Conservation (phyloP, 1,140 invertebrate species). For the Lordiphosa collinella region DNA sequence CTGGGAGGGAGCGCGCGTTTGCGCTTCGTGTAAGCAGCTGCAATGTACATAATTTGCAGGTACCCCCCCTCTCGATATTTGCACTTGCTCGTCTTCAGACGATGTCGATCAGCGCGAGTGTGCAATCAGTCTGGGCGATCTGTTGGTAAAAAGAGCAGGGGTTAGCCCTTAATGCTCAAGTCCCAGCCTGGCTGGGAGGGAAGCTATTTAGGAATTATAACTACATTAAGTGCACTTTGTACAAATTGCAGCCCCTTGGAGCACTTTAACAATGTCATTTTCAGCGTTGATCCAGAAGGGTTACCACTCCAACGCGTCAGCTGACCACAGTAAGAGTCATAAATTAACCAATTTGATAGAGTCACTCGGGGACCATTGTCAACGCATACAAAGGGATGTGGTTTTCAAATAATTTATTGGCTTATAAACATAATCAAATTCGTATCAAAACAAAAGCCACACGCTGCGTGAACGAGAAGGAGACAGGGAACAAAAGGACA, state of each 20-base stretch:
- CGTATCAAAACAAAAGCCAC: slow-evolving; percentile 64
- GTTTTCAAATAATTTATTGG: slow-evolving; percentile 51
- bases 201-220: slow-evolving; percentile 31
- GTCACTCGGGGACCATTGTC: slow-evolving; percentile 21
- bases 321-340: slow-evolving; percentile 21
- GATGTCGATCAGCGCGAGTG: slow-evolving; percentile 26
- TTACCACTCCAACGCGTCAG: slow-evolving; percentile 2
- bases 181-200: not conserved
- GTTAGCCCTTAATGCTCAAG: slow-evolving; percentile 25
- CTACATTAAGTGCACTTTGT: slow-evolving; percentile 41
- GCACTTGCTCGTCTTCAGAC: slow-evolving; percentile 22
- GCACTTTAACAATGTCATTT: slow-evolving; percentile 33
- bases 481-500: slow-evolving; percentile 18
- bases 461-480: slow-evolving; percentile 25
- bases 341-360: slow-evolving; percentile 54
- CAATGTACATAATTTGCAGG: slow-evolving; percentile 23
- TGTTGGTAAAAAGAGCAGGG: slow-evolving; percentile 19
- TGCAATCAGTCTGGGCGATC: slow-evolving; percentile 51
- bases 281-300: slow-evolving; percentile 1
- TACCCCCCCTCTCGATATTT: slow-evolving; percentile 18
- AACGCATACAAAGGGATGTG: slow-evolving; percentile 21
- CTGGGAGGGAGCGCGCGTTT: too few relatives aligned
- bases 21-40: slow-evolving; percentile 39
- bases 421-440: slow-evolving; percentile 72
- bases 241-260: slow-evolving; percentile 41